Evolutionary conservation across 2,797 vertebrate species (phyloP).

Genomic region (Triplophysa bombifrons): DNA sequence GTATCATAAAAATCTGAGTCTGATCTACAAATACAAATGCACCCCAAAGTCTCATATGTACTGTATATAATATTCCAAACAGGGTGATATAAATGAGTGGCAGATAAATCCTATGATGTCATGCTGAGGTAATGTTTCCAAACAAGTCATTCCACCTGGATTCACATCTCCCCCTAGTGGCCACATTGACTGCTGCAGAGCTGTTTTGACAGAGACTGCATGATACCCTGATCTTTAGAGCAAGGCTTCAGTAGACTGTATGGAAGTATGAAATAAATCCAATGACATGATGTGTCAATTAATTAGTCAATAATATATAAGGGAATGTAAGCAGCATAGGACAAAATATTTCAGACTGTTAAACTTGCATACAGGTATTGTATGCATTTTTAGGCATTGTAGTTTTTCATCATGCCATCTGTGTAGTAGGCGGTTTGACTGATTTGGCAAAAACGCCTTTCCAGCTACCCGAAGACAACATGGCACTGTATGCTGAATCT

Average conservation of each 20-base stretch:
- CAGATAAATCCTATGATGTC: conserved; percentile 37
- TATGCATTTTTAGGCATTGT: neutral
- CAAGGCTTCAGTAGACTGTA: neutral
- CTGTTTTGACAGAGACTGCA: neutral
- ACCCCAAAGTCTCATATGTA: neutral
- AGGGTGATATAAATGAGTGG: neutral
- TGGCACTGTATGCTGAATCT: conserved; percentile 16
- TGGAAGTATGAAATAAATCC: neutral
- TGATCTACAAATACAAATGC: neutral
- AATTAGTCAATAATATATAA: neutral
- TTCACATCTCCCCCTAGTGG: conserved; percentile 74
- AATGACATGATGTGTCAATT: neutral
- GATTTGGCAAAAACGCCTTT: conserved; percentile 9
- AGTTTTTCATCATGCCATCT: conserved; percentile 8
- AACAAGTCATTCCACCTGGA: conserved; percentile 57
- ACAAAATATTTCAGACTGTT: neutral
- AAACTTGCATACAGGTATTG: neutral
- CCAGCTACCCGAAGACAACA: neutral
- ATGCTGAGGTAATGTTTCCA: neutral
- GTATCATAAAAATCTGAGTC: neutral
- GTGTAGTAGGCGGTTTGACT: conserved; percentile 20
- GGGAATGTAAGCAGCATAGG: neutral
- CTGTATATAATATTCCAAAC: neutral
- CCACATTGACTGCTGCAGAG: conserved; percentile 38
- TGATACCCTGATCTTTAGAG: neutral